phyloP scores from a whole-genome alignment of 2,888 invertebrate genomes.

The Himalopsyche japonica region DNA sequence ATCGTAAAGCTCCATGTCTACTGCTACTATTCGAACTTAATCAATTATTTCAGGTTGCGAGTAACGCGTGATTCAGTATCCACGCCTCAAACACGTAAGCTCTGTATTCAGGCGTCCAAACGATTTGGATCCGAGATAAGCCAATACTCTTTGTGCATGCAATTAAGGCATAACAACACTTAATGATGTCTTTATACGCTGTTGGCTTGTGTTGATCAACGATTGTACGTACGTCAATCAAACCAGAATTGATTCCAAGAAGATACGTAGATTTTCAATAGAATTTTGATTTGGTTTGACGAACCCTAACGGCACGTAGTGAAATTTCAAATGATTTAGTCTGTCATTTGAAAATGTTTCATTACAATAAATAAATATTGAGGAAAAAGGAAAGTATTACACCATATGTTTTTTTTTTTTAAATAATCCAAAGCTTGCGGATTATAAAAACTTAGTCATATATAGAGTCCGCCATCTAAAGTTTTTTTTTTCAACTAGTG shows the following conservation, averaged over 20 bases:
- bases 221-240: neutral
- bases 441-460: too few relatives aligned
- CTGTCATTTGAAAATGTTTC: neutral
- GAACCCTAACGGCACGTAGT: neutral
- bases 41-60: constrained; percentile 20
- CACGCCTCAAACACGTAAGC: constrained; percentile 16
- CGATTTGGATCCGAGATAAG: constrained; percentile 11
- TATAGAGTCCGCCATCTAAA: too few relatives aligned
- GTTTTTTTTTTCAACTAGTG: too few relatives aligned
- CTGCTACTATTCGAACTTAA: constrained; percentile 28
- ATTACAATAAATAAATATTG: too few relatives aligned
- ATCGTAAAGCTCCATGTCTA: constrained; percentile 7
- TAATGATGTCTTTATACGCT: constrained; percentile 19
- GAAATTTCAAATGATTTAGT: neutral
- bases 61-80: neutral
- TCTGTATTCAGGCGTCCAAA: neutral
- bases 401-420: too few relatives aligned
- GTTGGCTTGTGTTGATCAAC: neutral
- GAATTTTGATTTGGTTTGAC: neutral
- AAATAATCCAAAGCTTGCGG: too few relatives aligned
- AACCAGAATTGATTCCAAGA: neutral
- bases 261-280: neutral
- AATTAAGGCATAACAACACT: constrained; percentile 34
- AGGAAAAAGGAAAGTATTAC: too few relatives aligned
- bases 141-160: constrained; percentile 30